A percentile compares a stretch with the other conserved stretches of the same genome.
phyloP scores from a whole-genome alignment of 2,888 invertebrate species.

The Cybosia mesomella region DNA sequence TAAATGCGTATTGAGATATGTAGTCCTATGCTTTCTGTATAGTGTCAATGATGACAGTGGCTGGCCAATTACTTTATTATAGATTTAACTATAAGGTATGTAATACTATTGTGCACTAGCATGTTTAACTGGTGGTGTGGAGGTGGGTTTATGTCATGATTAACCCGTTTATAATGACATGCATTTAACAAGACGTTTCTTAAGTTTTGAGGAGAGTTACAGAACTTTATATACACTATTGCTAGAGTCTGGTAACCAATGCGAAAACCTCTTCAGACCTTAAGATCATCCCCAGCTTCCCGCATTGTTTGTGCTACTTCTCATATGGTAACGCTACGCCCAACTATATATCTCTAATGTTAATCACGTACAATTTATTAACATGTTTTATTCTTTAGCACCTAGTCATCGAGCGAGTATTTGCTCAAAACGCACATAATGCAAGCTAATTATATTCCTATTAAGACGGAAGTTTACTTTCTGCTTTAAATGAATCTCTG shows the following conservation, averaged over 20 bases:
- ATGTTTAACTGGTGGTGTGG: conserved; percentile 74
- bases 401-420: conserved; percentile 23
- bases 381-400: conserved; percentile 32
- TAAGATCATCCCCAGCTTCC: conserved; percentile 53
- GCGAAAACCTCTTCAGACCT: conserved; percentile 58
- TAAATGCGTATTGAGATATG: conserved; percentile 19
- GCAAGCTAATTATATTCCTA: conserved; percentile 31
- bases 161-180: conserved; percentile 65
- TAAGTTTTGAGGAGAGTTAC: conserved; percentile 64
- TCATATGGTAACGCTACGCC: conserved; percentile 43
- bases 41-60: conserved; percentile 7
- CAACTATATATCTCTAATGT: conserved; percentile 37
- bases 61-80: conserved; percentile 31
- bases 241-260: conserved; percentile 19
- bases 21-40: conserved; percentile 27
- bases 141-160: conserved; percentile 85
- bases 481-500: conserved; percentile 72
- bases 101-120: conserved; percentile 65
- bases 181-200: conserved; percentile 68
- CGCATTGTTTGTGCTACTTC: conserved; percentile 55
- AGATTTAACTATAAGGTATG: conserved; percentile 34
- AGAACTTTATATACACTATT: not conserved
- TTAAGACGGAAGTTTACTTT: conserved; percentile 20
- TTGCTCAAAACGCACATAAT: conserved; percentile 42
- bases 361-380: conserved; percentile 36